Evolutionary conservation across 2,888 invertebrate genomes (phyloP), one percentile per base, ranked within the genome.

Genomic region (Dinocampus coccinellae): DNA sequence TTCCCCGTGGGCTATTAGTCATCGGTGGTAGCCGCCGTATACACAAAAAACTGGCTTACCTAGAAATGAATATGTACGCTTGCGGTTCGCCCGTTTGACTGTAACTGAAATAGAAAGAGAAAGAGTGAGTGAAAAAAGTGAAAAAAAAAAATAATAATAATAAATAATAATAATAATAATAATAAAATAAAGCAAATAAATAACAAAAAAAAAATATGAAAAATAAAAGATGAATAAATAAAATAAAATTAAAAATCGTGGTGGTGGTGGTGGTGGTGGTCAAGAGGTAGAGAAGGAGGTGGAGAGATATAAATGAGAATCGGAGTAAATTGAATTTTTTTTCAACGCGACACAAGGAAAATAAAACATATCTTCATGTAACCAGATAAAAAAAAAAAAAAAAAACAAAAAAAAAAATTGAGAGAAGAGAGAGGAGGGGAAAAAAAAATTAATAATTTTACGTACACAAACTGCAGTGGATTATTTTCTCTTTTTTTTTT

Each of bases 1-100:
- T 75, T 75, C 78, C 80, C 73, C 73, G 76, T 69, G 75, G 76
- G 78, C 81, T 81, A 83, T 84, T 83, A 82, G 81, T 84, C 83
- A 83, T 83, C 78, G 77, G 75, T 73, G 75, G 75, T 74, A 76
- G 68, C 74, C 73, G 7, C 29, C n/a, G 68, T 72, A n/a, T n/a
- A 42, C 64, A 77, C 77, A 79, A 81, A 83, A n/a, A 81, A 79
- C 80, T 78, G 76, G 81, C 80, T 81, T 78, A 77, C 78, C 77
- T 79, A 72, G 77, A 72, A 80, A 77, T 78, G 80, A 79, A 79
- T 79, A 78, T 76, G 77, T 76, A 77, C 73, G 62, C 63, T 39
- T 1, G 39, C 24, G 61, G 36, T 67, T 57, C 26, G 42, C 39
- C 26, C 39, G 42, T 67, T 67, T 67, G 36, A 66, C 65, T 72